Evolutionary conservation across 2,888 invertebrate genomes (phyloP).

Genomic region (Nipponacmea schrenckii): DNA sequence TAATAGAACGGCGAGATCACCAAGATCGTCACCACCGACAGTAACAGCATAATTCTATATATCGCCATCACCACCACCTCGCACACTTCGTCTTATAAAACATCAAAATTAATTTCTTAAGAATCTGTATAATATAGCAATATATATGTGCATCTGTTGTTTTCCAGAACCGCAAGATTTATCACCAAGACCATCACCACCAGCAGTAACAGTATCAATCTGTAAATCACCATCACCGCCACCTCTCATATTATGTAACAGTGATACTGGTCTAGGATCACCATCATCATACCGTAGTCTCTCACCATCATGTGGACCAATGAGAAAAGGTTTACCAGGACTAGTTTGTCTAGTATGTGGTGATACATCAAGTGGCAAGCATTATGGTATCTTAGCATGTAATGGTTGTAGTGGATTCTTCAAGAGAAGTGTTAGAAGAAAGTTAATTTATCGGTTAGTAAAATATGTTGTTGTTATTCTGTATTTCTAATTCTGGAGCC

Average conservation of each 20-base stretch:
- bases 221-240: conserved; percentile 19
- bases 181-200: conserved; percentile 18
- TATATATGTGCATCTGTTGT: background rate
- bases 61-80: conserved; percentile 16
- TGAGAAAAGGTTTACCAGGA: conserved; percentile 72
- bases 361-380: conserved; percentile 96
- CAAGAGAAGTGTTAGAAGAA: conserved; percentile 93
- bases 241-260: conserved; percentile 14
- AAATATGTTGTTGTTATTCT: no score
- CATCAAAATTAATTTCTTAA: no score
- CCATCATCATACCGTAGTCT: conserved; percentile 30
- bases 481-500: no score
- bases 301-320: conserved; percentile 35
- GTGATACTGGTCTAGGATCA: conserved; percentile 35
- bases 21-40: conserved; percentile 13
- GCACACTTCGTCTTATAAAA: no score
- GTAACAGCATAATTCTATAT: conserved; percentile 9
- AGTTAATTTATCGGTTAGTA: conserved; percentile 91
- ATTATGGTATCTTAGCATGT: conserved; percentile 97
- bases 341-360: conserved; percentile 93
- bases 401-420: conserved; percentile 99
- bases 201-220: conserved; percentile 9
- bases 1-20: conserved; percentile 17
- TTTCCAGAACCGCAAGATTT: conserved; percentile 17
- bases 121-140: no score